phyloP scores from a whole-genome alignment of 92 coral and sea anemone genomes.

The Epizoanthus stellaris region DNA sequence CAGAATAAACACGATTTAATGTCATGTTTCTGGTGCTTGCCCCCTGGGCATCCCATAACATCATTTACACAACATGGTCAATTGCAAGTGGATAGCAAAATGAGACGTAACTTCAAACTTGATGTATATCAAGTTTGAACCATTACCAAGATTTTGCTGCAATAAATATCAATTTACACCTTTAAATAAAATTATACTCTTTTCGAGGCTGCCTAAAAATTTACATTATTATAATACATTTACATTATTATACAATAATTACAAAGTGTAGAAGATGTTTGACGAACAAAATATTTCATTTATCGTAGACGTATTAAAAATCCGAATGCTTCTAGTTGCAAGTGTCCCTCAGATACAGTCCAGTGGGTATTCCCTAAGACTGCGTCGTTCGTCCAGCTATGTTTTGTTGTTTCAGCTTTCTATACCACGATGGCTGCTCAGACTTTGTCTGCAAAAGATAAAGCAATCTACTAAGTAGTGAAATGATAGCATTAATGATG shows the following conservation, averaged over 20 bases:
- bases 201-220: not conserved
- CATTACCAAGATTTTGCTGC: not conserved
- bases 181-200: not conserved
- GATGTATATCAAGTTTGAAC: not conserved
- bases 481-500: not conserved
- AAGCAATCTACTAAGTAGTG: not conserved
- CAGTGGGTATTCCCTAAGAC: not conserved
- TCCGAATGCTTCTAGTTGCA: not conserved
- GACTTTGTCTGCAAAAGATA: conserved; percentile 73
- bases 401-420: conserved; percentile 76
- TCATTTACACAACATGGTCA: too few relatives aligned
- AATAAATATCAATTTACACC: not conserved
- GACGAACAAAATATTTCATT: not conserved
- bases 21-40: too few relatives aligned
- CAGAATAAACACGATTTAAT: too few relatives aligned
- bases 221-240: not conserved
- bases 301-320: not conserved
- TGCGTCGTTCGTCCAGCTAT: conserved; percentile 17
- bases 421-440: conserved; percentile 91
- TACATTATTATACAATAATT: not conserved
- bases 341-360: not conserved
- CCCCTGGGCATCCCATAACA: too few relatives aligned
- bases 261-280: not conserved
- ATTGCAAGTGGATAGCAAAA: too few relatives aligned
- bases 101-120: too few relatives aligned